phyloP scores from a whole-genome alignment of 2,113 vertebrate genomes.

The Epinephelus cyanopodus region DNA sequence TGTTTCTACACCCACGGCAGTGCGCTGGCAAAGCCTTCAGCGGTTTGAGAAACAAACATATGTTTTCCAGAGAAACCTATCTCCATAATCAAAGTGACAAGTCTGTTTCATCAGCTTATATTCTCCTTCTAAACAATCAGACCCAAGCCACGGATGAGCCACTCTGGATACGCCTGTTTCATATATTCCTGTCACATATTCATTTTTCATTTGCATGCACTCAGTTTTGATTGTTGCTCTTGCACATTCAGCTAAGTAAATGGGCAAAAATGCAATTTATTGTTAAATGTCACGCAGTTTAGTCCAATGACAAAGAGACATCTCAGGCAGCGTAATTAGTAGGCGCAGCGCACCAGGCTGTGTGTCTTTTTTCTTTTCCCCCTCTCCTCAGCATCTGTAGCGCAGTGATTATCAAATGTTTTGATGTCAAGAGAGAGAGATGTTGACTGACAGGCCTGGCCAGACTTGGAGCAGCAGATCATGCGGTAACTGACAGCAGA shows the following conservation, averaged over 20 bases:
- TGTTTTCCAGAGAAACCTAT: slow-evolving; percentile 28
- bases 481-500: slow-evolving; percentile 70
- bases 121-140: slow-evolving; percentile 32
- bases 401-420: slow-evolving; percentile 76
- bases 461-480: slow-evolving; percentile 59
- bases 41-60: slow-evolving; percentile 29
- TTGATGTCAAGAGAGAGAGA: slow-evolving; percentile 73
- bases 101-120: slow-evolving; percentile 38
- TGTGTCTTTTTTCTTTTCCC: slow-evolving; percentile 8
- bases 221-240: slow-evolving; percentile 38
- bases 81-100: slow-evolving; percentile 46
- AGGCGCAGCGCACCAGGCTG: slow-evolving; percentile 18
- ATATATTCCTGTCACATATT: slow-evolving; percentile 50
- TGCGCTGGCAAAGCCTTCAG: not conserved
- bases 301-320: slow-evolving; percentile 65
- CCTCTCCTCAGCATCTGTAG: slow-evolving; percentile 63
- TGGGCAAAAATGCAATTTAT: slow-evolving; percentile 58
- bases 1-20: slow-evolving; percentile 12
- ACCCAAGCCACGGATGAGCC: slow-evolving; percentile 24
- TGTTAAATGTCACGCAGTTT: slow-evolving; percentile 75
- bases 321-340: slow-evolving; percentile 67
- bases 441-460: slow-evolving; percentile 78
- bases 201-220: slow-evolving; percentile 41
- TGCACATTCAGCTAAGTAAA: slow-evolving; percentile 53
- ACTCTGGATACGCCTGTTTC: slow-evolving; percentile 41